A percentile compares a stretch with the other conserved stretches of the same genome.
Conservation (phyloP, 2,113 vertebrate genomes). For the Hystrix brachyura region DNA sequence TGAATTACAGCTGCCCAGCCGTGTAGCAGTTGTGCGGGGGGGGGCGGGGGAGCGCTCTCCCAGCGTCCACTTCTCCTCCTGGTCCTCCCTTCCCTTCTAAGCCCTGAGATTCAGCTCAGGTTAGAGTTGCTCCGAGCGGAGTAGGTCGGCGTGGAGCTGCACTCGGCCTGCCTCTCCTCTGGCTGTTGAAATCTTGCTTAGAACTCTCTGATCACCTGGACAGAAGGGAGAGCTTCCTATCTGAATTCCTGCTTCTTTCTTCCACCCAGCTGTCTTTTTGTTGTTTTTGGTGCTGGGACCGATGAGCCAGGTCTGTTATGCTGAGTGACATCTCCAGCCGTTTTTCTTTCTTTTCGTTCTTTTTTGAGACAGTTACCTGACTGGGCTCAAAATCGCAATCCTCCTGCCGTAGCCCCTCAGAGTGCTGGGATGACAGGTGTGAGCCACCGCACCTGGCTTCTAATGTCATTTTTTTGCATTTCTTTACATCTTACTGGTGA, state of each 20-base stretch:
- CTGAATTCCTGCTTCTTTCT: background rate
- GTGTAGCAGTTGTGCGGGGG: background rate
- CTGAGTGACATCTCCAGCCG: background rate
- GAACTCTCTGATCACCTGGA: background rate
- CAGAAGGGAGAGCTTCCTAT: background rate
- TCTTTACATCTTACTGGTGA: background rate
- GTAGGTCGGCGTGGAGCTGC: background rate
- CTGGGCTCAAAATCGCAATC: background rate
- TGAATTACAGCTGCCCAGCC: background rate
- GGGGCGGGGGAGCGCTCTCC: background rate
- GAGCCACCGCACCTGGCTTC: background rate
- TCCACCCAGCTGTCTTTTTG: background rate
- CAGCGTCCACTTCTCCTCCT: background rate
- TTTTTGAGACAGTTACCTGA: background rate
- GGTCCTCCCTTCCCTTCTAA: background rate
- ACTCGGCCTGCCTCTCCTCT: background rate
- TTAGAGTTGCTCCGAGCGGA: background rate
- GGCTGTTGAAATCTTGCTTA: constrained; percentile 28
- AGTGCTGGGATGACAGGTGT: background rate
- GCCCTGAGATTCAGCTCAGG: background rate
- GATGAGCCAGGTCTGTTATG: background rate
- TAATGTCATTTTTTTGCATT: background rate
- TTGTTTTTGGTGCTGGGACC: background rate
- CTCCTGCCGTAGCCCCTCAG: background rate
- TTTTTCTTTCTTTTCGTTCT: background rate